Conservation (phyloP, 2,797 vertebrate species). For the Sylvia borin region DNA sequence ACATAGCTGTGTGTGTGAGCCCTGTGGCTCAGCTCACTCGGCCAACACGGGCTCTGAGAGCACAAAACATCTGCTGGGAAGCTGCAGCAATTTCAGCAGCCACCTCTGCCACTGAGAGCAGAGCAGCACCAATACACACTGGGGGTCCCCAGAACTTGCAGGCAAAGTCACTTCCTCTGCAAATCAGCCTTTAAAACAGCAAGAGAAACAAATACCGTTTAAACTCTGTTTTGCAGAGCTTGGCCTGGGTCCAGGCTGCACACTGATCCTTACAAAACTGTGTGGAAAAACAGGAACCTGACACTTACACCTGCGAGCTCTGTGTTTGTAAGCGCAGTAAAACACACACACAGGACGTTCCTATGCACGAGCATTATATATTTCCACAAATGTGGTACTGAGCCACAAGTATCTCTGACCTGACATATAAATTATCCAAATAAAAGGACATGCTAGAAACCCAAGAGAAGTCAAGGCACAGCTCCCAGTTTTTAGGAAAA, state of each 20-base stretch:
- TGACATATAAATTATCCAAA: not conserved
- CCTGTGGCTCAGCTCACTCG: not conserved
- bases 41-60: fast-evolving
- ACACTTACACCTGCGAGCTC: not conserved
- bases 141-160: not conserved
- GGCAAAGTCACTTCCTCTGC: not conserved
- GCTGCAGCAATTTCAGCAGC: not conserved
- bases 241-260: not conserved
- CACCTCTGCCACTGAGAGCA: not conserved
- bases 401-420: not conserved
- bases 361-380: fast-evolving
- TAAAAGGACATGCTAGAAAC: not conserved
- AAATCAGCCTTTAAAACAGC: not conserved
- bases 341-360: not conserved
- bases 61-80: not conserved
- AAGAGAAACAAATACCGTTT: not conserved
- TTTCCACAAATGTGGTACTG: not conserved
- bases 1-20: fast-evolving
- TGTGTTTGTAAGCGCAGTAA: not conserved
- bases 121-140: not conserved
- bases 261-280: not conserved
- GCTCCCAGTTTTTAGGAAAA: not conserved
- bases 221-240: not conserved
- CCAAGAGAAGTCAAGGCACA: not conserved
- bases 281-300: not conserved